Evolutionary conservation across 1,140 invertebrate genomes (phyloP).

Genomic region (Drosophila athabasca): DNA sequence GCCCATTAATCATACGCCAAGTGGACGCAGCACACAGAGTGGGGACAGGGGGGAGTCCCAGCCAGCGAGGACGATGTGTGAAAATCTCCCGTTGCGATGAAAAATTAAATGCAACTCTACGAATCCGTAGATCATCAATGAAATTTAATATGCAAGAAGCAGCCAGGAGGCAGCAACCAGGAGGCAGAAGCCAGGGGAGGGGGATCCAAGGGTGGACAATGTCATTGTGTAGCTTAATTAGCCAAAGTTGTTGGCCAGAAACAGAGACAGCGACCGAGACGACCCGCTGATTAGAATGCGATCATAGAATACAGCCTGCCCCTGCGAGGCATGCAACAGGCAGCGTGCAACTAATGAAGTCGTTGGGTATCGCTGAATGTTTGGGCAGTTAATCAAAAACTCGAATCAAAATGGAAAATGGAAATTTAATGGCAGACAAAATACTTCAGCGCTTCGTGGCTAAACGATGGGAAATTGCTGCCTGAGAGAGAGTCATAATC

Average conservation of each 20-base stretch:
- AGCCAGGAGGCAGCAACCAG: constrained; percentile 5
- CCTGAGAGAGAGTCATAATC: constrained; percentile 17
- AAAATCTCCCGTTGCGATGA: constrained; percentile 80
- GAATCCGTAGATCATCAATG: constrained; percentile 79
- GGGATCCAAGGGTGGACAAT: constrained; percentile 46
- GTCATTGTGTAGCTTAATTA: constrained; percentile 80
- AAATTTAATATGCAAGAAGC: constrained; percentile 73
- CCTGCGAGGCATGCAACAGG: constrained; percentile 16
- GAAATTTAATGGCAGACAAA: constrained; percentile 76
- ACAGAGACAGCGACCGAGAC: not conserved
- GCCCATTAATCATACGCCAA: constrained; percentile 75
- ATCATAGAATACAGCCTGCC: constrained; percentile 20
- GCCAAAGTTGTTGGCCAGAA: constrained; percentile 58
- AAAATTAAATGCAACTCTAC: constrained; percentile 81
- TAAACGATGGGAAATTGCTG: constrained; percentile 66
- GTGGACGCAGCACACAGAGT: constrained; percentile 35
- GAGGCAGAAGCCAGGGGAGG: constrained; percentile 14
- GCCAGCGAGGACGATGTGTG: constrained; percentile 63
- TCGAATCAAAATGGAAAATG: constrained; percentile 69
- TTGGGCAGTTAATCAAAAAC: constrained; percentile 74
- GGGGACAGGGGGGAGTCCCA: constrained; percentile 1
- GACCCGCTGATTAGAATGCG: constrained; percentile 71
- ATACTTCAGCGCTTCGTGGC: constrained; percentile 35
- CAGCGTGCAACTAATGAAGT: constrained; percentile 60
- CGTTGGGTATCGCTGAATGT: constrained; percentile 45